Base-by-base conservation (phyloP, 2,888 invertebrate species). In the Platycnemis pennipes region DNA sequence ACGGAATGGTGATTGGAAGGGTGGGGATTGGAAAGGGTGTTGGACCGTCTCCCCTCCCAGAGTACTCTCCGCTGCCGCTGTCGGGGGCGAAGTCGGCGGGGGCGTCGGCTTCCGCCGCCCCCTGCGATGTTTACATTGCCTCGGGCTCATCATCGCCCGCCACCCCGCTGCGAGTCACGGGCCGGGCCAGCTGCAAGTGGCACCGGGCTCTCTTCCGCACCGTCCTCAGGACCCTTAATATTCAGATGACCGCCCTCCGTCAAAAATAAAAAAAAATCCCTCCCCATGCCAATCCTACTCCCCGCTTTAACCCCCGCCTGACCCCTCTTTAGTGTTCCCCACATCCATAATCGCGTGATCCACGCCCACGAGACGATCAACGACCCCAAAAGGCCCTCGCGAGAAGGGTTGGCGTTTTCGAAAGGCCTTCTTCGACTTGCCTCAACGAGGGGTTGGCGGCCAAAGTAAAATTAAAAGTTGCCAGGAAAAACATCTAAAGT, bases 101-200 rank as follows among this genome's bases (percentile, higher is more conserved):
- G 31, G 77, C 11, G 77, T 77, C 77, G 8, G 37, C 5, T 7
- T 63, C 2, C 37, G 31, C 77, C 77, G 2, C 37, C 77, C 31
- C 37, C 11, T 37, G 37, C 77, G 49, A 77, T 77, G 77, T 77
- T 77, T 77, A 77, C 77, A 77, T 77, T 77, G 77, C 77, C 77
- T 77, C 13, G 1, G 77, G 77, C 77, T 37, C 77, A 77, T 77
- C 77, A 77, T 31, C 77, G 37, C 77, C 37, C 37, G 77, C 8
- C 77, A 63, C 77, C 77, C 77, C 13, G 77, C 37, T 11, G 77
- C 37, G 77, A 37, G 31, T 31, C 1, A n/a, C 22, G 26, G 26
- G 26, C 7, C 7, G 11, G 37, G 77, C 13, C 77, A 77, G 77
- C 77, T 77, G 77, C 26, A 77, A 26, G 37, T 77, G 77, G 37